Evolutionary conservation across 2,888 invertebrate genomes (phyloP).

Genomic region (Eulithis prunata): DNA sequence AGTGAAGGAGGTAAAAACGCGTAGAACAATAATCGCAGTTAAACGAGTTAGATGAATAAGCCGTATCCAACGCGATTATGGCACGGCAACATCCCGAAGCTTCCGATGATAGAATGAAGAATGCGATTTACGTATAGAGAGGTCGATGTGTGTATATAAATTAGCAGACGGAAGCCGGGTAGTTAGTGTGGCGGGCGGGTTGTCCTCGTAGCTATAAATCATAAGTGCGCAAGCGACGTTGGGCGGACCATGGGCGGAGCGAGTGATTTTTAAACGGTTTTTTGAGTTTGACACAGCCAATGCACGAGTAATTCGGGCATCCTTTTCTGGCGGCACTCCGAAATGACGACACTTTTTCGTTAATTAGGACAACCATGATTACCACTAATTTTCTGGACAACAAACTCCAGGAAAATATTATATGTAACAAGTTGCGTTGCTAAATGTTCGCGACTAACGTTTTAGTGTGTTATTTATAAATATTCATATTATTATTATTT

Average conservation of each 20-base stretch:
- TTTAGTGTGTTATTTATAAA: neutral
- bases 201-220: constrained; percentile 81
- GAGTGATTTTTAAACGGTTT: constrained; percentile 83
- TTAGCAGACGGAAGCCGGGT: constrained; percentile 78
- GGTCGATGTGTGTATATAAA: constrained; percentile 71
- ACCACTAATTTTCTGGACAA: constrained; percentile 71
- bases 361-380: constrained; percentile 81
- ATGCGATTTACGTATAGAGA: constrained; percentile 72
- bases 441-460: constrained; percentile 13
- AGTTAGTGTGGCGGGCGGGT: constrained; percentile 79
- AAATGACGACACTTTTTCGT: constrained; percentile 79
- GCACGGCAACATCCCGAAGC: constrained; percentile 44
- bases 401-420: constrained; percentile 41
- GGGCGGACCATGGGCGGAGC: constrained; percentile 81
- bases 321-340: constrained; percentile 73
- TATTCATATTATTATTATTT: neutral
- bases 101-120: constrained; percentile 65
- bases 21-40: constrained; percentile 56
- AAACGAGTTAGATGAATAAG: constrained; percentile 63
- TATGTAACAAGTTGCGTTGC: constrained; percentile 30
- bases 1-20: constrained; percentile 43
- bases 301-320: constrained; percentile 74
- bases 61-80: constrained; percentile 64
- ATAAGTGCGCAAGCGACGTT: constrained; percentile 78
- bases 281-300: constrained; percentile 79